Conservation (phyloP, 1,140 invertebrate genomes). For the Pseudomyrmex dendroicus region DNA sequence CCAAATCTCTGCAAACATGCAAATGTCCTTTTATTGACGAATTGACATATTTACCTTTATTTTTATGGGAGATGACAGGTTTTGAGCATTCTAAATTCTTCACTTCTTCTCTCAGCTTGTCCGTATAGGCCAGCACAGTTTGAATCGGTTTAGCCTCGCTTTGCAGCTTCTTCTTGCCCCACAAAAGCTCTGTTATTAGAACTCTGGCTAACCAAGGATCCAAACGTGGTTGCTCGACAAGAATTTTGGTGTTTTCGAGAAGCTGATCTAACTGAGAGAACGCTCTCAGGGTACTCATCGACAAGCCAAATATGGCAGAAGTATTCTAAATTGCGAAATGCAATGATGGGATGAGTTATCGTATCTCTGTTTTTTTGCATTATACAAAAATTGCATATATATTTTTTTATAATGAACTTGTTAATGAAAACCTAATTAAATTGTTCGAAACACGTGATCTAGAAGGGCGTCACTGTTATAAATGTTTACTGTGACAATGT, state of each 20-base stretch:
- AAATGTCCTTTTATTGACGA: constrained; percentile 61
- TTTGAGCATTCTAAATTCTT: constrained; percentile 69
- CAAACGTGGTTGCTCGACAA: constrained; percentile 89
- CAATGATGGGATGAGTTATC: not conserved
- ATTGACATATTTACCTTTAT: constrained; percentile 80
- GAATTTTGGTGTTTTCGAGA: constrained; percentile 87
- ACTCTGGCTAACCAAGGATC: constrained; percentile 90
- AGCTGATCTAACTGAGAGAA: constrained; percentile 87
- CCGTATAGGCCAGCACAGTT: constrained; percentile 89
- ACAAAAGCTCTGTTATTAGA: constrained; percentile 93
- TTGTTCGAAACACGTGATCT: too few species aligned
- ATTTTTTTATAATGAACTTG: too few species aligned
- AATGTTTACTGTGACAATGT: too few species aligned
- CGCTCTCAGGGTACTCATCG: constrained; percentile 90
- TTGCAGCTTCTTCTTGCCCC: constrained; percentile 90
- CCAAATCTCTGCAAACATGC: constrained; percentile 79
- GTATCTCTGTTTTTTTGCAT: not conserved
- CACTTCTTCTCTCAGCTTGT: constrained; percentile 83
- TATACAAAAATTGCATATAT: too few species aligned
- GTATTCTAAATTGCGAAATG: constrained; percentile 85
- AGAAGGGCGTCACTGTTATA: too few species aligned
- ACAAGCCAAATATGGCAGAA: constrained; percentile 89
- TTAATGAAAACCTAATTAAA: too few species aligned
- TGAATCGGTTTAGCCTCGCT: constrained; percentile 89
- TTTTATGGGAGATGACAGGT: constrained; percentile 46